Base-by-base conservation (phyloP, 1,140 invertebrate species). In the Drosophila sechellia region DNA sequence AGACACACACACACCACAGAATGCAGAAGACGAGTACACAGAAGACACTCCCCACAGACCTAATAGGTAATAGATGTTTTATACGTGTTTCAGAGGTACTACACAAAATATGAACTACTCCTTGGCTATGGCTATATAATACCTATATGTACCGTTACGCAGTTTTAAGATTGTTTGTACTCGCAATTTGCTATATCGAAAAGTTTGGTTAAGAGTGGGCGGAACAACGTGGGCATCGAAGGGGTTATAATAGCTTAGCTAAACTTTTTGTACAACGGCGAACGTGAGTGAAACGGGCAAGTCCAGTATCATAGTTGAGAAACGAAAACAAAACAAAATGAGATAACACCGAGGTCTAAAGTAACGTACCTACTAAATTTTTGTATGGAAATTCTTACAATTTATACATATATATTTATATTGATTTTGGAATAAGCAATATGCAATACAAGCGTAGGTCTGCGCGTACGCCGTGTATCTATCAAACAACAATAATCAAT, bases 361-460 rank as follows among this genome's bases (percentile, higher is more conserved):
- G 81, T 77, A 90, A 90, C 80, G 89, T 90, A 90, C 89, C 89
- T 90, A 90, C 89, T 91, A 87, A 90, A 91, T 77, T 91, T 91
- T 91, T 91, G 81, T 90, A 91, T 91, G 90, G 70, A 84, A 91
- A 87, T 91, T 91, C 90, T 91, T 91, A 91, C 85, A 83, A 91
- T 91, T 91, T 91, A 91, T 90, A 86, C 81, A 85, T 85, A 85
- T 87, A 87, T 87, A 90, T 91, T 91, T 90, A 79, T 91, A 91
- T 91, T 91, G 89, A 89, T 83, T 91, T 90, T 86, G 79, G 74
- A 84, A 84, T 79, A 91, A 91, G 89, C 85, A 91, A 90, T 91
- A 86, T 86, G 77, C 63, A 84, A 80, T 84, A 80, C 78, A 81
- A 64, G 59, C 59, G 70, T 74, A 74, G 58, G 61, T 76, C 73